Percentiles rank a stretch among this genome's conserved stretches.
phyloP scores from a whole-genome alignment of 2,113 vertebrate species.

The Orcinus orca region DNA sequence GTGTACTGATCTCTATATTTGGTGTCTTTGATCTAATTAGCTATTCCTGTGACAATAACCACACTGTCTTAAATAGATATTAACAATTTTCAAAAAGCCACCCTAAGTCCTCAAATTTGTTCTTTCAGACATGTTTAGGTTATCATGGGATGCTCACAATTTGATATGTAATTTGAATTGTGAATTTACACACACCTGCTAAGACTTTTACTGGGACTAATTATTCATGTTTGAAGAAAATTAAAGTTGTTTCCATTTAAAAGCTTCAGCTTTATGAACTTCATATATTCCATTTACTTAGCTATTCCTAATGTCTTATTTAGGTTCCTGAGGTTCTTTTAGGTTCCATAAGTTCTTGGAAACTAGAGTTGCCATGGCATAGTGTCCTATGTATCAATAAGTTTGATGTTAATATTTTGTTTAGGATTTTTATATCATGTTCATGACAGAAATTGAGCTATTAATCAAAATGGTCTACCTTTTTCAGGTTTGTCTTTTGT shows the following conservation, averaged over 20 bases:
- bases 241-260: neutral
- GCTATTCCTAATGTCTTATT: neutral
- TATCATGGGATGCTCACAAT: neutral
- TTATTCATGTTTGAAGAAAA: neutral
- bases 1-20: neutral
- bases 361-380: neutral
- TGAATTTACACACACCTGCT: neutral
- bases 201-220: neutral
- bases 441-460: neutral
- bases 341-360: neutral
- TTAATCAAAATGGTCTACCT: neutral
- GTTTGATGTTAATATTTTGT: neutral
- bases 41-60: neutral
- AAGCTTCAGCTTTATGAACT: neutral
- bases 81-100: too few relatives aligned
- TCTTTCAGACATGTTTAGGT: neutral
- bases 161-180: neutral
- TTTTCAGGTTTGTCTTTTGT: neutral
- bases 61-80: neutral
- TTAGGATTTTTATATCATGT: neutral
- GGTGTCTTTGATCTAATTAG: neutral
- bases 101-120: neutral
- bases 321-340: neutral
- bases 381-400: neutral
- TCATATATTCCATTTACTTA: neutral